Evolutionary conservation across 2,888 invertebrate species (phyloP).

Genomic region (Chrysomela aeneicollis): DNA sequence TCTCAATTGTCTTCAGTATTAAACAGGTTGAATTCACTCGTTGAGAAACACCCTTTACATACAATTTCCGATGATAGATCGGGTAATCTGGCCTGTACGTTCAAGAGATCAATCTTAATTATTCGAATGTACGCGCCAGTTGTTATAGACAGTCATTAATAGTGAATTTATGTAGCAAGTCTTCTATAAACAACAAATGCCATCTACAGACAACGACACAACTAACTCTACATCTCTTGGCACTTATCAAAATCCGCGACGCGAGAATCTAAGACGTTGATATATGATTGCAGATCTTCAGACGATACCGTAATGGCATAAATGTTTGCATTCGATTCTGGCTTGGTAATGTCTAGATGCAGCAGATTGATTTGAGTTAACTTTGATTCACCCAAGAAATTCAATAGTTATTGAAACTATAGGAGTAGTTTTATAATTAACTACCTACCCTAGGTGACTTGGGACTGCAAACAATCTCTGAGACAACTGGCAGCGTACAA

Average conservation of each 20-base stretch:
- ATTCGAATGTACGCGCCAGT: background rate
- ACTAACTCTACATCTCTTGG: conserved; percentile 29
- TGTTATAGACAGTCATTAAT: background rate
- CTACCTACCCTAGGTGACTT: too few relatives aligned
- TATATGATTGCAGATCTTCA: conserved; percentile 33
- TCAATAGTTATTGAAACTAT: too few relatives aligned
- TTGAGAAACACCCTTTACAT: background rate
- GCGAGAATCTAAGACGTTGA: conserved; percentile 39
- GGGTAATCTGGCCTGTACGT: background rate
- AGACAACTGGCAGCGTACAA: too few relatives aligned
- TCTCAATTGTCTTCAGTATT: too few relatives aligned
- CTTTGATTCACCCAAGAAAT: too few relatives aligned
- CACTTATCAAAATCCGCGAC: conserved; percentile 39
- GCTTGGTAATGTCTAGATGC: too few relatives aligned
- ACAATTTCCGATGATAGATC: background rate
- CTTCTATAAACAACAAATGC: conserved; percentile 38
- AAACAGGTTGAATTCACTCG: too few relatives aligned
- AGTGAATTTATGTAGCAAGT: background rate
- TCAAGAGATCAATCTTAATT: background rate
- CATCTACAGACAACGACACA: conserved; percentile 25
- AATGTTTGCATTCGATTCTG: too few relatives aligned
- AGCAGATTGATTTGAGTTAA: too few relatives aligned
- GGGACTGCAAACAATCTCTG: too few relatives aligned
- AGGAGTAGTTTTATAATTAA: too few relatives aligned
- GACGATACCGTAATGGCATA: conserved; percentile 31